Evolutionary conservation across 2,888 invertebrate species (phyloP), one percentile per base, ranked within the genome.

Genomic region (Ormyrus labotus): DNA sequence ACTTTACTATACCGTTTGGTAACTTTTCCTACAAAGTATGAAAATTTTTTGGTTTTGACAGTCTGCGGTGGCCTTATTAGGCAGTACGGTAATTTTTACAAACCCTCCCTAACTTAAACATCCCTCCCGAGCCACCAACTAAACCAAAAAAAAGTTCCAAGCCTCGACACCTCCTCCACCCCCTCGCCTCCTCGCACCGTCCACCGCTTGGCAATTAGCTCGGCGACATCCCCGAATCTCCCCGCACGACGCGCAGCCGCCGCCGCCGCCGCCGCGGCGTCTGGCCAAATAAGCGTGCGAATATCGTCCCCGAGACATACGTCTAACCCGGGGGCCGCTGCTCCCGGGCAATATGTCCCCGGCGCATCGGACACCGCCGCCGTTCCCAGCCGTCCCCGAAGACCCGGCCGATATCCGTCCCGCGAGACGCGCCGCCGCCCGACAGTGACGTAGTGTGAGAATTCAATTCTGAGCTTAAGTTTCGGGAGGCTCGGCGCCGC

Each of bases 361-460:
- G 48, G 55, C 48, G 48, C 87, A 88, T 86, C 84, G 86, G 87
- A 89, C 89, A 88, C 89, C 84, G 84, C 85, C 82, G 72, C 83
- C 83, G 75, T 90, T 90, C 90, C 89, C 90, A 90, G 87, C 87
- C 8, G 82, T 89, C 90, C 88, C 89, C 78, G 65, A 87, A 84
- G 89, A 34, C 86, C 84, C 9, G 51, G 84, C 83, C 84, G 81
- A 83, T 86, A 83, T 86, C 84, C 50, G 80, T 86, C 87, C 86
- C 88, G 83, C 80, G 89, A 88, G 88, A 89, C 83, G 81, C 71
- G 7, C 11, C 58, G 51, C 72, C 82, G 9, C 34, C 34, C 34
- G 73, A 82, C 84, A 78, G 83, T 87, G 87, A 88, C 87, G 88
- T 90, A 89, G 89, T 89, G 90, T 90, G 90, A 89, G 90, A 90